Conservation (phyloP, 2,113 vertebrate species). For the Fregata magnificens region DNA sequence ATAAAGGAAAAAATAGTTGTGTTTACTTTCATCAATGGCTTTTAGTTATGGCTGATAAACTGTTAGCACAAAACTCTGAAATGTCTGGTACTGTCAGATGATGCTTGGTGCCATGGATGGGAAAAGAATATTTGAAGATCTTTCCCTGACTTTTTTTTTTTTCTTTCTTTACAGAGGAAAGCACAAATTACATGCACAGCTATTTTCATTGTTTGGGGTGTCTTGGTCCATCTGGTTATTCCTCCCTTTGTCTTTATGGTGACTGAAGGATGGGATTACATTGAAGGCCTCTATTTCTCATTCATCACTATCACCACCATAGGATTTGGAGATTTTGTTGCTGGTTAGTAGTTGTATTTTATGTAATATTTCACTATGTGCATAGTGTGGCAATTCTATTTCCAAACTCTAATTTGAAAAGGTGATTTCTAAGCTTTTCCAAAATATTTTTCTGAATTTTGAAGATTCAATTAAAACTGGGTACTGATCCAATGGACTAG, state of each 20-base stretch:
- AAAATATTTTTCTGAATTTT: not conserved
- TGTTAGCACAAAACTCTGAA: not conserved
- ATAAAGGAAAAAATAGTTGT: not conserved
- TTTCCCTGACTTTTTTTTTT: not conserved
- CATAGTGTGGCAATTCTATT: not conserved
- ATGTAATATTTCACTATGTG: not conserved
- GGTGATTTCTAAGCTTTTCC: not conserved
- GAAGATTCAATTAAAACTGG: not conserved
- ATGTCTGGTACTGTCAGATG: not conserved
- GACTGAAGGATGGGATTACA: slow-evolving; percentile 93
- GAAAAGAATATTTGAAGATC: not conserved
- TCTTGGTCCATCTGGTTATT: slow-evolving; percentile 91
- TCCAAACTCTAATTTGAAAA: not conserved
- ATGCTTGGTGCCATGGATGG: not conserved
- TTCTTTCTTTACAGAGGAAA: slow-evolving; percentile 80
- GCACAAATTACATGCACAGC: slow-evolving; percentile 95
- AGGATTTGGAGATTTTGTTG: slow-evolving; percentile 95
- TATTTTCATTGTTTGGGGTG: slow-evolving; percentile 94
- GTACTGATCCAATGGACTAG: not conserved
- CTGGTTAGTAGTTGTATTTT: slow-evolving; percentile 77
- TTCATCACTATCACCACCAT: slow-evolving; percentile 97
- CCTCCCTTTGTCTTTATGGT: slow-evolving; percentile 96
- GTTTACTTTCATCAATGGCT: not conserved
- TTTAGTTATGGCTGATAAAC: not conserved
- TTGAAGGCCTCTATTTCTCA: slow-evolving; percentile 95